Evolutionary conservation across 23 tunicate species (phyloP).

Genomic region (Oikopleura vanhoeffeni): DNA sequence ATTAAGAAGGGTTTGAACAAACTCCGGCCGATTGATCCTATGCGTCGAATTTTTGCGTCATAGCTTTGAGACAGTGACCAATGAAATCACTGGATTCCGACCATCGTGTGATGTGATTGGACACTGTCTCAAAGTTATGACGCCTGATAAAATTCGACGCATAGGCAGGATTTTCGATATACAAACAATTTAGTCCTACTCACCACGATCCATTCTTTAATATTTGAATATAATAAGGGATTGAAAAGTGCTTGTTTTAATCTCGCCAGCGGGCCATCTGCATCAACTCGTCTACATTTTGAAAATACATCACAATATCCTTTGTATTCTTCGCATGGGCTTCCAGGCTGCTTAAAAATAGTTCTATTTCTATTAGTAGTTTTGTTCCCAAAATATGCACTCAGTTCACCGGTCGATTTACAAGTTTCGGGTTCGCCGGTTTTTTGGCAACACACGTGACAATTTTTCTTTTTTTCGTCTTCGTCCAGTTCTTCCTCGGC

Average conservation of each 20-base stretch:
- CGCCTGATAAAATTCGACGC: no score
- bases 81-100: no score
- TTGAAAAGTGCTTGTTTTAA: conserved; percentile 63
- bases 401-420: conserved; percentile 31
- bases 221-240: conserved; percentile 59
- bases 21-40: no score
- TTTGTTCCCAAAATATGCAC: conserved; percentile 19
- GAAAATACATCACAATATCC: conserved; percentile 95
- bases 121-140: no score
- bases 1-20: no score
- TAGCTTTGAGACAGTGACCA: no score
- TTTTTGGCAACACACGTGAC: conserved; percentile 74
- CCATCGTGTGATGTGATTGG: no score
- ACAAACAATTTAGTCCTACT: no score
- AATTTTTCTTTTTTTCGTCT: conserved; percentile 17
- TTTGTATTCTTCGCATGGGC: conserved; percentile 60
- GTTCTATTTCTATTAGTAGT: conserved; percentile 32
- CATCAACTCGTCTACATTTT: conserved; percentile 68
- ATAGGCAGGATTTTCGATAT: no score
- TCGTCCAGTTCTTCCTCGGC: conserved; percentile 23
- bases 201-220: conserved; percentile 78
- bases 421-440: conserved; percentile 25
- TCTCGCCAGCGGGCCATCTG: conserved; percentile 91
- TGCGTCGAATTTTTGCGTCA: no score
- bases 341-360: no score